These are phyloP conservation scores for Piscicola geometra DNA, from an alignment of 2,888 invertebrate species.

Conservation along the genomic window DNA sequence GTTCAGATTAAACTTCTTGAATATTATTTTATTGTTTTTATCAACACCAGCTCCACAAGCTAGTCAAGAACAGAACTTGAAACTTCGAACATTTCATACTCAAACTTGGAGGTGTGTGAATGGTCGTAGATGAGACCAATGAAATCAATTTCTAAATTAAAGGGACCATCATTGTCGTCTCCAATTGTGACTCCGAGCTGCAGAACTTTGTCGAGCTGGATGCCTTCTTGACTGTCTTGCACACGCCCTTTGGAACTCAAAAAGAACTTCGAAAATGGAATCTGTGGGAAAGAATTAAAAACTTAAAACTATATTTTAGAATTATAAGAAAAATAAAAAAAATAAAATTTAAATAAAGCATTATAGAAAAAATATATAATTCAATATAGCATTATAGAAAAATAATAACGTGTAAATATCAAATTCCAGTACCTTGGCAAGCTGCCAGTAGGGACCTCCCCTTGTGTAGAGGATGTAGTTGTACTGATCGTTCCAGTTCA, in stretches of 20 bases:
- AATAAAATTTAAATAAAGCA: background rate
- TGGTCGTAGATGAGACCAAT: slow-evolving; percentile 80
- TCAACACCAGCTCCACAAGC: no score
- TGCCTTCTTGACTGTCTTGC: slow-evolving; percentile 72
- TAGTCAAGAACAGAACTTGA: slow-evolving; percentile 23
- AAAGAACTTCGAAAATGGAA: slow-evolving; percentile 89
- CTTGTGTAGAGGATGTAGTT: slow-evolving; percentile 82
- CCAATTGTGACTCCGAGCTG: slow-evolving; percentile 76
- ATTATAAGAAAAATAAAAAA: background rate
- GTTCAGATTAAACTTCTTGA: no score
- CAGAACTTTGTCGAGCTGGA: slow-evolving; percentile 64
- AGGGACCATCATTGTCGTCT: slow-evolving; percentile 76
- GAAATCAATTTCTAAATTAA: slow-evolving; percentile 84
- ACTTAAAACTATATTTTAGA: no score
- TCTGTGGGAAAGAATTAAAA: no score
- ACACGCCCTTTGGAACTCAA: slow-evolving; percentile 75
- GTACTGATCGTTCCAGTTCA: slow-evolving; percentile 83
- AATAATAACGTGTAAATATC: no score
- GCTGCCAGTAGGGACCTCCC: slow-evolving; percentile 98
- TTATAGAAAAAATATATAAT: background rate
- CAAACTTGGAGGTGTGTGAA: slow-evolving; percentile 74
- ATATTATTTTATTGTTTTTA: no score
- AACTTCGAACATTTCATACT: slow-evolving; percentile 80
- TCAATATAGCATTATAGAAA: no score
- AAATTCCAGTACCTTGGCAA: slow-evolving; percentile 78